phyloP scores from a whole-genome alignment of 2,113 vertebrate genomes.

The Archilochus colubris region DNA sequence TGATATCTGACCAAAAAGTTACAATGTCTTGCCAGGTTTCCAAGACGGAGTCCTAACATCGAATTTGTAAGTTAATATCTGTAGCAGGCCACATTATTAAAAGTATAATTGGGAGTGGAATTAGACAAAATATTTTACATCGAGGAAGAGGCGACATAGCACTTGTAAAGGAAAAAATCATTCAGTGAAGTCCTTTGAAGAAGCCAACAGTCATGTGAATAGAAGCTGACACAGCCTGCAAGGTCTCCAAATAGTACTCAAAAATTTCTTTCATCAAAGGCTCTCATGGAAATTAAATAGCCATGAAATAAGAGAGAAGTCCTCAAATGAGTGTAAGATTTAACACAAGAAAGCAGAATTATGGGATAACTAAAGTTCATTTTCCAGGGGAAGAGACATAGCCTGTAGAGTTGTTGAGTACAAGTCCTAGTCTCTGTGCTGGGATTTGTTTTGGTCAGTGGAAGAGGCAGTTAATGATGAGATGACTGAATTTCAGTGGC shows the following conservation, averaged over 20 bases:
- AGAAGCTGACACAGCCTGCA: not conserved
- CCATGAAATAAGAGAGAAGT: not conserved
- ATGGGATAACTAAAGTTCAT: not conserved
- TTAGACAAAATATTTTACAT: not conserved
- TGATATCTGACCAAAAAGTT: not conserved
- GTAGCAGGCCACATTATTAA: not conserved
- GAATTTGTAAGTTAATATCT: not conserved
- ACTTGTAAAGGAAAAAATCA: not conserved
- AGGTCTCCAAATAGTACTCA: not conserved
- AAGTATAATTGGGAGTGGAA: not conserved
- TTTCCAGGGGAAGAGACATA: not conserved
- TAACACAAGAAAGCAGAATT: not conserved
- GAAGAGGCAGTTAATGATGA: not conserved
- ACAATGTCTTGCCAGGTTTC: not conserved
- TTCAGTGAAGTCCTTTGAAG: conserved; percentile 16
- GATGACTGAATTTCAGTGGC: not conserved
- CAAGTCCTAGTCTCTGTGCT: not conserved
- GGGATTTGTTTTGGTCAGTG: not conserved
- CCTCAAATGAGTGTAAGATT: not conserved
- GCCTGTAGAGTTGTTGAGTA: not conserved
- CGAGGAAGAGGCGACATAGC: not conserved
- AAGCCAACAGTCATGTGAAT: not conserved
- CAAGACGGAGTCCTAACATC: not conserved
- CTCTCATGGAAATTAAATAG: not conserved
- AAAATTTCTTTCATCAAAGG: conserved; percentile 10